Evolutionary conservation across 2,797 vertebrate species (phyloP), one percentile per base, ranked within the genome.

Genomic region (Gadopsis bispinosus): DNA sequence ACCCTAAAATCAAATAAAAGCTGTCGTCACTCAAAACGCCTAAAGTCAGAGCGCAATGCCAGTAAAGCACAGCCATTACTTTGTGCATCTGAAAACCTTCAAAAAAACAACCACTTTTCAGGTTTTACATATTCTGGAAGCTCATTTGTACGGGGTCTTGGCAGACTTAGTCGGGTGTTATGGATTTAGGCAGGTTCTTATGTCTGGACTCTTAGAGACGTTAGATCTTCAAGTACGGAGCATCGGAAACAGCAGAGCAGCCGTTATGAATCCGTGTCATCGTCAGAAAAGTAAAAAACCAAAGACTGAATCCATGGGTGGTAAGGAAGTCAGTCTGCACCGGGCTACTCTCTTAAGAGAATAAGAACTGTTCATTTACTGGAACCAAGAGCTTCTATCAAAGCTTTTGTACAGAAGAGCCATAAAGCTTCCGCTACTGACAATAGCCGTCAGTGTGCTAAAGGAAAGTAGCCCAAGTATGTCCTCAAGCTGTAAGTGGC

Each of bases 341-440:
- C 48, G 39, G 37, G 70, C 75, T 77, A 69, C 78, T 85, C 77
- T 73, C 65, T 65, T 65, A 61, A 67, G 68, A 74, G 81, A 80
- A 83, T 74, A 51, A 82, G 79, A 68, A 80, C 85, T 85, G 81
- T 84, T 87, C 86, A 83, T 85, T 89, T 84, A 68, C 77, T 77
- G 83, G 77, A 86, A 88, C 84, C 68, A 37, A 78, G 66, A 84
- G 80, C 75, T 79, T 48, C 63, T 4, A 83, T 89, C 81, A 87
- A 86, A 83, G 83, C 69, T 58, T 79, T 50, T 62, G 50, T 90
- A 67, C 70, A 67, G 55, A 55, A 37, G 76, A 81, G 71, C 51
- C 54, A 45, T 65, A 45, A 74, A 82, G 80, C 73, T 76, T 76
- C 72, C 39, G 45, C 66, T 51, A 81, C 37, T 66, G 67, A 85